Conservation (phyloP, 2,113 vertebrate genomes). For the Leuciscus idus region DNA sequence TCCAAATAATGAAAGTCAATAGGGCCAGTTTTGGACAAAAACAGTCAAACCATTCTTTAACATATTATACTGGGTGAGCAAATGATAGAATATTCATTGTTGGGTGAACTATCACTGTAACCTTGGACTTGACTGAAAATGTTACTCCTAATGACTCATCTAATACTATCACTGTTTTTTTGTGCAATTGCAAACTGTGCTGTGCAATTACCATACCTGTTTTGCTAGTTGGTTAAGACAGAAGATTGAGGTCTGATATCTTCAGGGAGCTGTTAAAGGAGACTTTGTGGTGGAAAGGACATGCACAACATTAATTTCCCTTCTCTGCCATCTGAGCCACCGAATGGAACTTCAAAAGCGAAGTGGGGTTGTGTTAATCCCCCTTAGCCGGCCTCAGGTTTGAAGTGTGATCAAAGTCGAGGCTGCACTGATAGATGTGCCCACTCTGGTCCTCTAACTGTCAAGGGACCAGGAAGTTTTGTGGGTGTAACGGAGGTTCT, state of each 20-base stretch:
- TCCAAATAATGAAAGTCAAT: background rate
- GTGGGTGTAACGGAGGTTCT: conserved; percentile 60
- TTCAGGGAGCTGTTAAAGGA: conserved; percentile 23
- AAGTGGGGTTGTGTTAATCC: conserved; percentile 67
- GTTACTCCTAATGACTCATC: background rate
- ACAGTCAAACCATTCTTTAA: background rate
- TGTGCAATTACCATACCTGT: conserved; percentile 9
- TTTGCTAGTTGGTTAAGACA: conserved; percentile 40
- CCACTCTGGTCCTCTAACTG: conserved; percentile 57
- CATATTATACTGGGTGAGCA: background rate
- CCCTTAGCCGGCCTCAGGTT: conserved; percentile 61
- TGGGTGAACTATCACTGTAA: background rate
- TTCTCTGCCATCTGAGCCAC: conserved; percentile 65
- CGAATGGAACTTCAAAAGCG: conserved; percentile 72
- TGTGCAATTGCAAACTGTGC: background rate
- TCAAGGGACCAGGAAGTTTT: conserved; percentile 68
- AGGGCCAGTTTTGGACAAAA: background rate
- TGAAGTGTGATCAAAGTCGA: conserved; percentile 75
- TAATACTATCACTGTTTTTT: background rate
- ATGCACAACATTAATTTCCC: conserved; percentile 66
- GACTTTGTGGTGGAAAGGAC: conserved; percentile 56
- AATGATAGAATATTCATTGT: background rate
- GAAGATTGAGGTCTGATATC: conserved; percentile 13
- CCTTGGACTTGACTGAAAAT: background rate
- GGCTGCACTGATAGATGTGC: conserved; percentile 70